Conservation (phyloP, 2,888 invertebrate genomes). For the Polylopha cassiicola region DNA sequence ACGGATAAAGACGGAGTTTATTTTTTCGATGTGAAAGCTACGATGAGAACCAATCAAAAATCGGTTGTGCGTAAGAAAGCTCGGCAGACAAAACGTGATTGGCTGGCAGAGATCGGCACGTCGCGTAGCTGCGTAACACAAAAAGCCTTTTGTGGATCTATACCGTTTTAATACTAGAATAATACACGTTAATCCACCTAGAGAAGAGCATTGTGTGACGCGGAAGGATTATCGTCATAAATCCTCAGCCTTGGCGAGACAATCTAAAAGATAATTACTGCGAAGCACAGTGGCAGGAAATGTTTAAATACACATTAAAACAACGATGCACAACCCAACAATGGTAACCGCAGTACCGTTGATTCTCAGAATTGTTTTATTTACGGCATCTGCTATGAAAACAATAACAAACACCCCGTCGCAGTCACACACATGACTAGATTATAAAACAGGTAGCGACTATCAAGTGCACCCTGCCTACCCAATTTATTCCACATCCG, state of each 20-base stretch:
- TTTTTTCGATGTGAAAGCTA: neutral
- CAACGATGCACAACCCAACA: slow-evolving; percentile 49
- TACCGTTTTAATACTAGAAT: slow-evolving; percentile 8
- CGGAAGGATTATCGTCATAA: slow-evolving; percentile 14
- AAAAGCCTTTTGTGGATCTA: slow-evolving; percentile 8
- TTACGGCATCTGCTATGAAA: slow-evolving; percentile 46
- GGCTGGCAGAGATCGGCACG: neutral
- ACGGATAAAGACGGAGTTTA: neutral
- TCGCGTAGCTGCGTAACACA: slow-evolving; percentile 2
- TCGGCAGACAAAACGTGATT: slow-evolving; percentile 1
- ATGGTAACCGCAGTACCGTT: slow-evolving; percentile 60
- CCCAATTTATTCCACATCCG: slow-evolving; percentile 76
- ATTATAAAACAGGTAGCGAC: slow-evolving; percentile 70
- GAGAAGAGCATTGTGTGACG: slow-evolving; percentile 1
- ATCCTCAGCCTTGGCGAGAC: slow-evolving; percentile 14
- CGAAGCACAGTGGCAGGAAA: slow-evolving; percentile 66
- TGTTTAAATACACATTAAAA: slow-evolving; percentile 38
- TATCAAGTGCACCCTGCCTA: slow-evolving; percentile 68
- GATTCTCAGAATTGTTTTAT: slow-evolving; percentile 59
- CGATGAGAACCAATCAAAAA: neutral
- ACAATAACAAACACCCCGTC: slow-evolving; percentile 45
- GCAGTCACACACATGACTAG: slow-evolving; percentile 43
- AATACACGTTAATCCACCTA: slow-evolving; percentile 2
- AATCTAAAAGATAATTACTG: slow-evolving; percentile 42
- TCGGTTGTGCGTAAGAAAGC: slow-evolving; percentile 12